Evolutionary conservation across 2,797 vertebrate genomes (phyloP), one percentile per base, ranked within the genome.

Genomic region (Prionace glauca): DNA sequence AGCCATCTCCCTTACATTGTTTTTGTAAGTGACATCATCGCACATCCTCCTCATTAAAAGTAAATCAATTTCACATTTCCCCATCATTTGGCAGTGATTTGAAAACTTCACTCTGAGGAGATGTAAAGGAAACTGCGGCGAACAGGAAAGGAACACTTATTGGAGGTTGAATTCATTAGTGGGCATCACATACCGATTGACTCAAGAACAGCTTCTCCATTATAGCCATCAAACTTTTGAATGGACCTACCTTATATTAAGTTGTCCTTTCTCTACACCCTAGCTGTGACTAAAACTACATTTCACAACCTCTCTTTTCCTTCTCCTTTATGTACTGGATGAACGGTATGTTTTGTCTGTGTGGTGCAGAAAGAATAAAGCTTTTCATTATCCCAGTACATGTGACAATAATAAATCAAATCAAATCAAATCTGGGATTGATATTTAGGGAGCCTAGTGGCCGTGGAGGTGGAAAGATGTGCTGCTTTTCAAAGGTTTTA

Each of bases 21-120:
- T 69, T 92, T 92, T 92, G 36, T 20, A 92, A 69, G 20, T 92
- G 62, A n/a, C 62, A 69, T 41, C 36, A 20, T 69, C 32, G 69
- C n/a, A 69, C 69, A 14, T 67, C n/a, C 60, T 62, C 24, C n/a
- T 69, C n/a, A 92, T 69, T 92, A 41, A 20, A 26, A 41, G 90
- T 11, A n/a, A 92, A 92, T 69, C 90, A 69, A 69, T 36, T 69
- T 69, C 10, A 22, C n/a, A 92, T 92, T 92, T 92, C 20, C 36
- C 20, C n/a, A 92, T 41, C 41, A 69, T 69, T 41, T 67, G 90
- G n/a, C 62, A 92, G 65, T 69, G 90, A 67, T 92, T 92, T n/a
- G 65, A 62, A n/a, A 92, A 92, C 41, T 92, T 92, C 90, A 92
- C n/a, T 69, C 65, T 41, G 90, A 92, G 65, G 90, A 65, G 90